Evolutionary conservation across 1,140 invertebrate genomes (phyloP).

Genomic region (Potamilus streckersoni): DNA sequence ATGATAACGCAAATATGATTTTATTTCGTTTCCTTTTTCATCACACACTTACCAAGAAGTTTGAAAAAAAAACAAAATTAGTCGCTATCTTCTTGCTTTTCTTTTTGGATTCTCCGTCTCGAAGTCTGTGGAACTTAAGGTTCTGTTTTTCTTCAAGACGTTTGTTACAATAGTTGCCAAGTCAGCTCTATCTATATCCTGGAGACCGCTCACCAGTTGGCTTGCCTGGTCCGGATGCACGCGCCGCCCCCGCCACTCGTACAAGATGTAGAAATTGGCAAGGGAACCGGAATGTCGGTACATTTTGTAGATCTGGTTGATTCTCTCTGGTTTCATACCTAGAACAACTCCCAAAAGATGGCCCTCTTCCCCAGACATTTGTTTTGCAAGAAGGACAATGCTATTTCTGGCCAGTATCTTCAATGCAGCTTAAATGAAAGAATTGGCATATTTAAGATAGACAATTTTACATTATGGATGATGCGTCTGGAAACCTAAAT

Average conservation of each 20-base stretch:
- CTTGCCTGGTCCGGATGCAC: slow-evolving; percentile 17
- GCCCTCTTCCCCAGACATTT: slow-evolving; percentile 19
- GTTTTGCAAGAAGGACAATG: slow-evolving; percentile 26
- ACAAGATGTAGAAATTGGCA: slow-evolving; percentile 22
- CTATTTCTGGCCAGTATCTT: slow-evolving; percentile 29
- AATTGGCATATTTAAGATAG: not conserved
- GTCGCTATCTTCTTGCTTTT: too few relatives aligned
- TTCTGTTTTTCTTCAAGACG: slow-evolving; percentile 19
- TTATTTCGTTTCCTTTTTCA: too few relatives aligned
- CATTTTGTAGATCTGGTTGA: slow-evolving; percentile 21
- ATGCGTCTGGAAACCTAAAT: too few relatives aligned
- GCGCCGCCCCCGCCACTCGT: slow-evolving; percentile 27
- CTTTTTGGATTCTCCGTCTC: slow-evolving; percentile 3
- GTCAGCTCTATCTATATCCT: slow-evolving; percentile 14
- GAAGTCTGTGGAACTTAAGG: slow-evolving; percentile 16
- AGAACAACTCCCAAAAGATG: slow-evolving; percentile 16
- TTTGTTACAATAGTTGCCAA: slow-evolving; percentile 17
- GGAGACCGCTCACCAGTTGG: slow-evolving; percentile 14
- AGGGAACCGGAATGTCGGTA: slow-evolving; percentile 25
- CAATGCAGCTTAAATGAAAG: slow-evolving; percentile 17
- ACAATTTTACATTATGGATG: not conserved
- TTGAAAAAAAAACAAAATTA: too few relatives aligned
- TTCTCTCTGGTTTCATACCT: slow-evolving; percentile 23
- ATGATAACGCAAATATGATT: too few relatives aligned
- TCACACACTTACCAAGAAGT: too few relatives aligned